Percentiles rank a stretch among this genome's conserved stretches.
phyloP scores from a whole-genome alignment of 2,797 vertebrate species.

The Potorous gilbertii region DNA sequence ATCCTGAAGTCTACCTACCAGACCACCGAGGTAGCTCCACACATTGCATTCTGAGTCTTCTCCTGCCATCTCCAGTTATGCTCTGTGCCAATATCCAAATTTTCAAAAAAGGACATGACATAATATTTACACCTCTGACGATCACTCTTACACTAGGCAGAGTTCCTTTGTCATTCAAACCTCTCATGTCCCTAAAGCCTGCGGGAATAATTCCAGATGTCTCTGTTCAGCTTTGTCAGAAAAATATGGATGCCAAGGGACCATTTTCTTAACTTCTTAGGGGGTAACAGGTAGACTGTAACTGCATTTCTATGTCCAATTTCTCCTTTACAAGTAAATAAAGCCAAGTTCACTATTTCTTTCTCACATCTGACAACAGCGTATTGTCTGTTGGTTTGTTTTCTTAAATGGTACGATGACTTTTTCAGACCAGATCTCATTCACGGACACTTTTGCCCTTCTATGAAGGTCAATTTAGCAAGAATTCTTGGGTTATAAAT shows the following conservation, averaged over 20 bases:
- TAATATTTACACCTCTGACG: background rate
- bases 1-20: background rate
- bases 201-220: slow-evolving; percentile 21
- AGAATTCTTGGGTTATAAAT: slow-evolving; percentile 34
- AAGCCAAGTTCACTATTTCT: slow-evolving; percentile 40
- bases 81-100: background rate
- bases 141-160: rapidly evolving
- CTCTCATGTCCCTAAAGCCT: slow-evolving; percentile 10
- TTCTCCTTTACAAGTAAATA: slow-evolving; percentile 62
- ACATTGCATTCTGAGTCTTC: background rate
- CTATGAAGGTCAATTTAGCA: slow-evolving; percentile 26
- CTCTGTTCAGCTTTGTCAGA: background rate
- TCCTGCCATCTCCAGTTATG: background rate
- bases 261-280: slow-evolving; percentile 59
- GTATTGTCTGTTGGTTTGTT: background rate
- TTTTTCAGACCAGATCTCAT: background rate
- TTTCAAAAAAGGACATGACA: background rate
- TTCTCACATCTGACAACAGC: slow-evolving; percentile 51
- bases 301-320: slow-evolving; percentile 38
- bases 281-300: slow-evolving; percentile 11
- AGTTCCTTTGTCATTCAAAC: slow-evolving; percentile 14
- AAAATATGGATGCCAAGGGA: slow-evolving; percentile 3
- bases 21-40: background rate
- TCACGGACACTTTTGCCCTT: slow-evolving; percentile 50
- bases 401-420: slow-evolving; percentile 21